These are phyloP conservation scores for Melopsittacus undulatus DNA, from an alignment of 2,797 vertebrate species.

Conservation along the genomic window DNA sequence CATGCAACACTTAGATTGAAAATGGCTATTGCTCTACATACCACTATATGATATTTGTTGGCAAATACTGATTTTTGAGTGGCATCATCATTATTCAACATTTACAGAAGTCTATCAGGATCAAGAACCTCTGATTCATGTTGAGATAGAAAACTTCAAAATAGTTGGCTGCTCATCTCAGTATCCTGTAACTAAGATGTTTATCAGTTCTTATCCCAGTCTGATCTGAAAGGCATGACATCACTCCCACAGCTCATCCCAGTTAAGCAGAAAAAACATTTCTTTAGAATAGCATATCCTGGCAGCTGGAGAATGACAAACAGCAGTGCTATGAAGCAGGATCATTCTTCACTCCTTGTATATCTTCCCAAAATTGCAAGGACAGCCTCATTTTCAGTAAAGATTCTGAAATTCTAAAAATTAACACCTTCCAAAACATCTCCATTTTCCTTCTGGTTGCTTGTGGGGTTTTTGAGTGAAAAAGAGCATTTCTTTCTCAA, in stretches of 20 bases:
- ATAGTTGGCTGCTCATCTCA: not conserved
- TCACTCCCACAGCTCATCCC: not conserved
- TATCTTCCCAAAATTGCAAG: not conserved
- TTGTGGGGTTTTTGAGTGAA: not conserved
- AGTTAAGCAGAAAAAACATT: not conserved
- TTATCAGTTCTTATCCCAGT: not conserved
- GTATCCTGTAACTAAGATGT: not conserved
- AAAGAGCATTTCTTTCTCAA: slow-evolving; percentile 18
- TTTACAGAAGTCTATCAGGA: not conserved
- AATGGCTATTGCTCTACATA: not conserved
- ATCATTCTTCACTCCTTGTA: not conserved
- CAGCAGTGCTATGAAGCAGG: not conserved
- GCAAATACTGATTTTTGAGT: slow-evolving; percentile 14
- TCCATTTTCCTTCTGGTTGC: not conserved
- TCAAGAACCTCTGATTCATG: not conserved
- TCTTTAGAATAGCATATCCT: not conserved
- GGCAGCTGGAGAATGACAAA: not conserved
- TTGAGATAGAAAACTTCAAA: not conserved
- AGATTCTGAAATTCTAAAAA: not conserved
- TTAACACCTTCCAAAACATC: not conserved
- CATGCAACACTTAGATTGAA: not conserved
- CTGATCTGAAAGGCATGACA: not conserved
- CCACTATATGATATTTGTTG: not conserved
- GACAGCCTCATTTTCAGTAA: not conserved
- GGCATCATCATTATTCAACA: slow-evolving; percentile 5